A percentile compares a stretch with the other conserved stretches of the same genome.
These are phyloP conservation scores for Sorex fumeus DNA, from an alignment of 2,113 vertebrate species.

Conservation along the genomic window DNA sequence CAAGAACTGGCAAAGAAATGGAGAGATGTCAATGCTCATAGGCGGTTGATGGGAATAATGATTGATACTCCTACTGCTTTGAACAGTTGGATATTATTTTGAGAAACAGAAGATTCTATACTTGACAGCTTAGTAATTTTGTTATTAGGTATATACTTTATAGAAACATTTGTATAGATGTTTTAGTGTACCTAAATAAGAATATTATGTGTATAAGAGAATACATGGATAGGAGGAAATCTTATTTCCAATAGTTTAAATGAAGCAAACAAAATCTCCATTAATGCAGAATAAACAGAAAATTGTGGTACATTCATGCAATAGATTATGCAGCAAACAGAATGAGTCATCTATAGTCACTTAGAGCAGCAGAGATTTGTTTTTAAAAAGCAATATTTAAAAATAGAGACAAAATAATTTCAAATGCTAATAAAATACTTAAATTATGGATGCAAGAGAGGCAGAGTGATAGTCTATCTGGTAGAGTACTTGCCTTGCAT, in stretches of 20 bases:
- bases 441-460: too few species aligned
- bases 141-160: not conserved
- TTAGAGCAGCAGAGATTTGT: not conserved
- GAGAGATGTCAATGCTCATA: not conserved
- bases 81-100: not conserved
- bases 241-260: conserved; percentile 23
- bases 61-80: not conserved
- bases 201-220: not conserved
- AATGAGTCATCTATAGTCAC: not conserved
- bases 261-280: not conserved
- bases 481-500: too few species aligned
- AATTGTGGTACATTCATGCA: not conserved
- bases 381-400: conserved; percentile 17
- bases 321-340: not conserved
- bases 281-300: not conserved
- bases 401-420: conserved; percentile 17
- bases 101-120: conserved; percentile 22
- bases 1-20: not conserved
- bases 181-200: not conserved
- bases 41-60: not conserved
- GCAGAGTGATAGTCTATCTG: too few species aligned
- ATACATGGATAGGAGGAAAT: not conserved
- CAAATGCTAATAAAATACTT: too few species aligned
- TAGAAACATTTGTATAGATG: not conserved
- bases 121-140: not conserved